These are phyloP conservation scores for Nebria brevicollis DNA, from an alignment of 2,888 invertebrate genomes.

Conservation along the genomic window DNA sequence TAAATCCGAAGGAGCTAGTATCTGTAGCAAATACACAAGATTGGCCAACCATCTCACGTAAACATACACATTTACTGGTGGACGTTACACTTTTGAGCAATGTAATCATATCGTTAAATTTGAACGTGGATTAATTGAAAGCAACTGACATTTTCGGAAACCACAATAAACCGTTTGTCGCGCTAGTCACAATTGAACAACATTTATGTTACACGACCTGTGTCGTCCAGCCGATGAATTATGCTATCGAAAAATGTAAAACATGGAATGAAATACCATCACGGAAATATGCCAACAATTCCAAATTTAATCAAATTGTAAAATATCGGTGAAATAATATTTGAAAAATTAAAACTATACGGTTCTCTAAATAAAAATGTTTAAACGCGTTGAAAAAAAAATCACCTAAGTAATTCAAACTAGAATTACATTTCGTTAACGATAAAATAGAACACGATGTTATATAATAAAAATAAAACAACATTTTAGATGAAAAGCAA, in stretches of 20 bases:
- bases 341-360: no score
- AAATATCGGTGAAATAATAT: background rate
- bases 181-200: background rate
- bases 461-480: background rate
- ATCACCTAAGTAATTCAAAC: no score
- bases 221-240: background rate
- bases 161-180: background rate
- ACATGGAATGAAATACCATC: no score
- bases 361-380: no score
- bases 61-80: background rate
- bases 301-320: background rate
- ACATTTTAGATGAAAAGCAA: background rate
- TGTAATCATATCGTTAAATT: background rate
- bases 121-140: constrained; percentile 1
- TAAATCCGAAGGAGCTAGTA: background rate
- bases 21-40: background rate
- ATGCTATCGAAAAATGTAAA: background rate
- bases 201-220: background rate
- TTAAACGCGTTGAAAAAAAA: no score
- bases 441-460: background rate
- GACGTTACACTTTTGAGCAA: background rate
- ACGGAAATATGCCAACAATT: background rate
- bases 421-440: background rate
- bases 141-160: background rate
- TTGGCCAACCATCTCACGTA: background rate